phyloP scores from a whole-genome alignment of 2,888 invertebrate genomes.

The Trissonchulus sp. region DNA sequence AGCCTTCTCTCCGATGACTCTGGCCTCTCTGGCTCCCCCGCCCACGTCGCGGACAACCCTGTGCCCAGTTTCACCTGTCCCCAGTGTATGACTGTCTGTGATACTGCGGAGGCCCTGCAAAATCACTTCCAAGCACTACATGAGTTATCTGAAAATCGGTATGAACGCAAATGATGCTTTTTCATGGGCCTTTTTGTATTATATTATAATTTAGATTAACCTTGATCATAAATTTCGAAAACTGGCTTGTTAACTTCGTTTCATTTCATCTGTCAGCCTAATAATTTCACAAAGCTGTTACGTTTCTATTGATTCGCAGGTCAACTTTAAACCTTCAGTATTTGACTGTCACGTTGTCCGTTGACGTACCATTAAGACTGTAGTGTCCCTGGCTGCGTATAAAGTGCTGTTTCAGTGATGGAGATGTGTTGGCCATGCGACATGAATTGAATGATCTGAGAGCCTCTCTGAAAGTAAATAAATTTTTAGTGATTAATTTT shows the following conservation, averaged over 20 bases:
- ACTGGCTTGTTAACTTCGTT: too few relatives aligned
- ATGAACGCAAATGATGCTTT: neutral
- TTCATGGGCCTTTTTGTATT: neutral
- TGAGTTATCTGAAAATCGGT: constrained; percentile 32
- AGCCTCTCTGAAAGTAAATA: constrained; percentile 44
- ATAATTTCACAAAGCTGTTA: too few relatives aligned
- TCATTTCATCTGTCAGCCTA: too few relatives aligned
- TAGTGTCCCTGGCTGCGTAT: too few relatives aligned
- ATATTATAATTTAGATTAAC: neutral
- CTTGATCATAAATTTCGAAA: too few relatives aligned
- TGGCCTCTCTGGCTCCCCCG: too few relatives aligned
- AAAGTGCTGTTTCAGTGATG: constrained; percentile 42
- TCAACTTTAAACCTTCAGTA: neutral
- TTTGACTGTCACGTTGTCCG: too few relatives aligned
- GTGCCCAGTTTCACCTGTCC: constrained; percentile 47
- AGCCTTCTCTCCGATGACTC: too few relatives aligned
- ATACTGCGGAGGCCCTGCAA: constrained; percentile 56
- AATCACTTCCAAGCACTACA: constrained; percentile 46
- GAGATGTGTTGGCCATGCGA: constrained; percentile 51
- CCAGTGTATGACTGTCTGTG: constrained; percentile 54
- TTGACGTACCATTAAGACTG: too few relatives aligned
- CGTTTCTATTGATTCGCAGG: too few relatives aligned
- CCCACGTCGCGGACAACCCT: too few relatives aligned
- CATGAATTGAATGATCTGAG: constrained; percentile 53
- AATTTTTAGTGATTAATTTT: too few relatives aligned